Conservation (phyloP, 2,113 vertebrate species). For the Anthoscopus minutus region DNA sequence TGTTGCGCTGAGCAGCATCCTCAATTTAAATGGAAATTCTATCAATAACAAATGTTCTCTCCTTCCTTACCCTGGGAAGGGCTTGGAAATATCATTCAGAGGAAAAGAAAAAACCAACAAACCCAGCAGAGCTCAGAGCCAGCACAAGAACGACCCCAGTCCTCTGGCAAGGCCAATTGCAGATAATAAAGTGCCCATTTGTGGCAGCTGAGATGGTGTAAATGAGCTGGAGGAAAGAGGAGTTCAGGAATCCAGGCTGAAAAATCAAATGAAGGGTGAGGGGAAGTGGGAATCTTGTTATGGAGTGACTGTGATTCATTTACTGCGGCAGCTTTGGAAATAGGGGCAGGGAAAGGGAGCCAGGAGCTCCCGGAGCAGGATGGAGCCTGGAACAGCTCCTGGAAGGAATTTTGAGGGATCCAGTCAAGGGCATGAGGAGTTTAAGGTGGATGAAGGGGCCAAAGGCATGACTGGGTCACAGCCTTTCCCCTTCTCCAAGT, state of each 20-base stretch:
- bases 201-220: background rate
- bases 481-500: fast-evolving
- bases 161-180: background rate
- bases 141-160: background rate
- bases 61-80: background rate
- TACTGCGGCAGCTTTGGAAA: background rate
- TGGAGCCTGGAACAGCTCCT: background rate
- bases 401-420: background rate
- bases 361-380: background rate
- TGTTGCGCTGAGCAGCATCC: constrained; percentile 3
- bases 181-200: background rate
- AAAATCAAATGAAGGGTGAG: background rate
- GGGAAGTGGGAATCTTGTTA: background rate
- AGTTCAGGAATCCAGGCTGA: background rate
- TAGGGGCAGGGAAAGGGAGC: background rate
- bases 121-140: background rate
- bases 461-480: background rate
- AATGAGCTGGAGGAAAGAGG: background rate
- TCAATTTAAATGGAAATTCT: constrained; percentile 59
- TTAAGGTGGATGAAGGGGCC: background rate
- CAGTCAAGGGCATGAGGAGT: background rate
- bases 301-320: background rate
- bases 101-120: background rate
- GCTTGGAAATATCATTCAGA: background rate
- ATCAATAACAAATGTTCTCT: constrained; percentile 2